Percentiles rank a stretch among this genome's conserved stretches.
Evolutionary conservation across 2,797 vertebrate species (phyloP).

Genomic region (Thalassophryne amazonica): DNA sequence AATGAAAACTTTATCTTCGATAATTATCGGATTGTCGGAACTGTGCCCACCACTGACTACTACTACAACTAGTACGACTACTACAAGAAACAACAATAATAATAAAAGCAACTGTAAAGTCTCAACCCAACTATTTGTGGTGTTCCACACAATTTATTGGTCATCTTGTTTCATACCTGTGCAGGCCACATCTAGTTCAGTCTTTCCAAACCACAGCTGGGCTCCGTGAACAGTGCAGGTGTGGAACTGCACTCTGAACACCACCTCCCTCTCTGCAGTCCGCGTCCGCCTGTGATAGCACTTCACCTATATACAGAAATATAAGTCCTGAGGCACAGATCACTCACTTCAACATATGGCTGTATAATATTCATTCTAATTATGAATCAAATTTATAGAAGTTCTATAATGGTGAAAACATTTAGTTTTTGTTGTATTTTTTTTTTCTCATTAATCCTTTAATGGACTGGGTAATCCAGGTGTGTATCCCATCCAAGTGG

Average conservation of each 20-base stretch:
- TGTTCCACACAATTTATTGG: background rate
- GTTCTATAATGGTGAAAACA: no score
- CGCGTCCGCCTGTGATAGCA: slow-evolving; percentile 84
- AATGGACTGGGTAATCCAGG: background rate
- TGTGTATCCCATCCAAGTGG: background rate
- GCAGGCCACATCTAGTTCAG: slow-evolving; percentile 86
- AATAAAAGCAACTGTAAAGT: no score
- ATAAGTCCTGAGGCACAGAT: background rate
- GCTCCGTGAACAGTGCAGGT: slow-evolving; percentile 89
- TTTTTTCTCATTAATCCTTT: no score
- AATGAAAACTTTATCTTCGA: no score
- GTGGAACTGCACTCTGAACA: slow-evolving; percentile 92
- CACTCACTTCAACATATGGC: no score
- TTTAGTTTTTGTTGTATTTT: no score
- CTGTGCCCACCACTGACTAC: no score
- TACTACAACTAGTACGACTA: no score
- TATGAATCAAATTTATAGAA: no score
- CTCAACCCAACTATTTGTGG: background rate
- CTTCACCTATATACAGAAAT: slow-evolving; percentile 78
- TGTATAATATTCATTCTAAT: no score
- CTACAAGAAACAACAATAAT: no score
- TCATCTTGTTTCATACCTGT: slow-evolving; percentile 67
- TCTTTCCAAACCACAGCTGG: slow-evolving; percentile 88
- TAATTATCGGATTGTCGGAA: no score
- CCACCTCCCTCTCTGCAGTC: slow-evolving; percentile 80